Evolutionary conservation across 2,113 vertebrate genomes (phyloP), one percentile per base, ranked within the genome.

Genomic region (Glaucomys volans): DNA sequence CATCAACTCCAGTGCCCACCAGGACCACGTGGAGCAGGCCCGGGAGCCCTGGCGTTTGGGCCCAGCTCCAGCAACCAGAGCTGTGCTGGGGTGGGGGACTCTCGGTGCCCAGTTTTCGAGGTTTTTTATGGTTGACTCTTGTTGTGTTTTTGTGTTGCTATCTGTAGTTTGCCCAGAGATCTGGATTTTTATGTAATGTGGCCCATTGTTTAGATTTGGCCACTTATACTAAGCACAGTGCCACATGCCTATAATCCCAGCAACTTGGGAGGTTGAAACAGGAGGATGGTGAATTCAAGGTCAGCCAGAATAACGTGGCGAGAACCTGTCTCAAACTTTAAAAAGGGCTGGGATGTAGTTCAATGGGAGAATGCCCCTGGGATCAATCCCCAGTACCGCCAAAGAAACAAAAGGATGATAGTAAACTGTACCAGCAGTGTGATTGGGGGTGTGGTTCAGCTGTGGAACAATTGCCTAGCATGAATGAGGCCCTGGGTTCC

Each of bases 91-190:
- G 22, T 37, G 0, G 18, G 30, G 26, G 13, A 30, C 22, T 50
- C 81, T 85, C 28, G 35, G 10, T 26, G 8, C 37, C 79, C 6
- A 2, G 0, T 42, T 91, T 62, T 52, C 42, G 42, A 28, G 30
- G 5, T 79, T 24, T 90, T 44, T 57, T 35, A 30, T 7, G 32
- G 42, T n/a, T 72, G 13, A 5, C 28, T 40, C 57, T n/a, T n/a
- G 37, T 87, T 82, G 72, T 96, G 32, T 69, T 50, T 64, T 91
- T 75, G 16, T 83, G 57, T 82, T 81, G 20, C 37, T 62, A 4
- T 20, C 40, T 81, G 72, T 32, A 17, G 52, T 84, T 85, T 35
- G 5, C 52, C 79, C 93, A 76, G 66, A 66, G 86, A 79, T 75
- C 35, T 90, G 24, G 12, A 28, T 77, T 81, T 83, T 67, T 86